These are phyloP conservation scores for Coleophora deauratella DNA, from an alignment of 2,888 invertebrate genomes.

Conservation along the genomic window DNA sequence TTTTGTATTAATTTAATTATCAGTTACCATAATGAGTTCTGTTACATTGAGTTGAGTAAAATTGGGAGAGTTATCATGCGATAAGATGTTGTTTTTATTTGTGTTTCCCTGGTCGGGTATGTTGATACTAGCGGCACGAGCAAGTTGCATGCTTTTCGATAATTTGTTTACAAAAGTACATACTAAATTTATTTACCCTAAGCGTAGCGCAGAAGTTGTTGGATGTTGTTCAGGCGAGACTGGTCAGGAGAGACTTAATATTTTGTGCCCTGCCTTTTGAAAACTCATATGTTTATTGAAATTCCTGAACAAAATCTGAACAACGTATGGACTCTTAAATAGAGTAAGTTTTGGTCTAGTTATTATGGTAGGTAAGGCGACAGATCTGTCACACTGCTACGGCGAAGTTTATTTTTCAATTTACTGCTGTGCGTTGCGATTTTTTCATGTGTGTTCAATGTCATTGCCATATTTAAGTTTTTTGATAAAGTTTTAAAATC, in stretches of 20 bases:
- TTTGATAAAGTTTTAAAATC: too few relatives aligned
- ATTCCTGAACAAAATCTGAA: neutral
- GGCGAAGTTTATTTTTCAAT: slow-evolving; percentile 37
- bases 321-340: slow-evolving; percentile 18
- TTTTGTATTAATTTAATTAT: slow-evolving; percentile 62
- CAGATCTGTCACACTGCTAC: slow-evolving; percentile 63
- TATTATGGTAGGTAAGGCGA: slow-evolving; percentile 49
- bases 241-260: neutral
- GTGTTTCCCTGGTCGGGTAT: slow-evolving; percentile 47
- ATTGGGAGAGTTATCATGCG: slow-evolving; percentile 53
- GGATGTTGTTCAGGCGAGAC: slow-evolving; percentile 24
- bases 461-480: too few relatives aligned
- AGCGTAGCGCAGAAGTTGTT: slow-evolving; percentile 53
- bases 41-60: slow-evolving; percentile 69
- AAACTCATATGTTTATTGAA: too few relatives aligned
- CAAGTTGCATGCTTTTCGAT: slow-evolving; percentile 31
- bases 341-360: slow-evolving; percentile 54
- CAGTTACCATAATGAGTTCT: slow-evolving; percentile 66
- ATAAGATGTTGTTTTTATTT: slow-evolving; percentile 64
- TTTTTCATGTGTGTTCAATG: slow-evolving; percentile 32
- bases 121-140: slow-evolving; percentile 24
- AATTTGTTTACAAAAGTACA: slow-evolving; percentile 32
- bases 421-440: slow-evolving; percentile 43
- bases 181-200: slow-evolving; percentile 29
- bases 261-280: too few relatives aligned